Percentiles rank a stretch among this genome's conserved stretches.
phyloP scores from a whole-genome alignment of 1,140 invertebrate species.

The Drosophila orosa region DNA sequence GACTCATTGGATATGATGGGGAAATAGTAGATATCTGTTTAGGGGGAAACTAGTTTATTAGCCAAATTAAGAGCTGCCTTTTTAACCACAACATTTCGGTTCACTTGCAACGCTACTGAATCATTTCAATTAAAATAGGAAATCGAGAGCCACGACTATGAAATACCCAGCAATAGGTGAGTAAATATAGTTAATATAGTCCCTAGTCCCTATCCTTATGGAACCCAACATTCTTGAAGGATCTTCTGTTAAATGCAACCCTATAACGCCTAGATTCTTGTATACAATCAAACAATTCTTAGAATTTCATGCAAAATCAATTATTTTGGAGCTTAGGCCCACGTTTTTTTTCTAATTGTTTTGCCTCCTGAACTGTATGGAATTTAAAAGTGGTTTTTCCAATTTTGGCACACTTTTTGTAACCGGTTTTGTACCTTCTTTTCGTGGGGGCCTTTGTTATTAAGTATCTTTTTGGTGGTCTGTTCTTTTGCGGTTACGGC shows the following conservation, averaged over 20 bases:
- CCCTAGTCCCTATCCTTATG: too few relatives aligned
- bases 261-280: neutral
- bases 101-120: neutral
- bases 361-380: slow-evolving; percentile 10
- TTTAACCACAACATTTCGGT: slow-evolving; percentile 18
- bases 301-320: too few relatives aligned
- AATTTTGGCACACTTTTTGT: slow-evolving; percentile 4
- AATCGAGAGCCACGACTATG: neutral
- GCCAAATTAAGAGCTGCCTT: slow-evolving; percentile 32
- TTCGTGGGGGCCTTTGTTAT: slow-evolving; percentile 1
- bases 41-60: slow-evolving; percentile 42
- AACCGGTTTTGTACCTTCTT: slow-evolving; percentile 19
- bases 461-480: slow-evolving; percentile 34
- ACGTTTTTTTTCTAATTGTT: slow-evolving; percentile 6
- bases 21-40: slow-evolving; percentile 11
- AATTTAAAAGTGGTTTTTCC: slow-evolving; percentile 16
- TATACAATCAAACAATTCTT: neutral
- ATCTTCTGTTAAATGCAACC: neutral
- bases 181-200: neutral
- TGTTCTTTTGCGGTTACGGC: slow-evolving; percentile 32
- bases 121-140: neutral
- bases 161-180: neutral
- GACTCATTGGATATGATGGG: neutral
- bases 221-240: neutral
- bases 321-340: slow-evolving; percentile 2